Conservation (phyloP, 2,113 vertebrate genomes). For the Plecturocebus donacophilus region DNA sequence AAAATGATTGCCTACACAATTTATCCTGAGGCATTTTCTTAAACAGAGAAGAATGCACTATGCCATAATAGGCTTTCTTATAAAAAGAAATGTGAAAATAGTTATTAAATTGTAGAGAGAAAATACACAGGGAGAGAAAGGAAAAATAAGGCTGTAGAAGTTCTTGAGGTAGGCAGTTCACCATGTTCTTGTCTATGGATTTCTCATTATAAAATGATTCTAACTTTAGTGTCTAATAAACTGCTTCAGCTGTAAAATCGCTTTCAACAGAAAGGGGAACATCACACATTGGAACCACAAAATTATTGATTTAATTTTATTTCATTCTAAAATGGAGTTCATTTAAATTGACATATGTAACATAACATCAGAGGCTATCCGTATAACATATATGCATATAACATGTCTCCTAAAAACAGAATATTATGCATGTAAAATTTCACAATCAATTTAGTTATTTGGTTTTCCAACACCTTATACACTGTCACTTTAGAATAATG, state of each 20-base stretch:
- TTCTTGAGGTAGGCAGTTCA: neutral
- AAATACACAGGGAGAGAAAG: neutral
- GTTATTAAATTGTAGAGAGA: neutral
- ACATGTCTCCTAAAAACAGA: neutral
- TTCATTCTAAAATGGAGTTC: neutral
- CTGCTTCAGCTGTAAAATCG: neutral
- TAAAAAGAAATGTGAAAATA: neutral
- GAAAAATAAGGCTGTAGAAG: neutral
- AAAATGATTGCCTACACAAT: neutral
- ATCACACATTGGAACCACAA: neutral
- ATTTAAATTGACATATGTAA: neutral
- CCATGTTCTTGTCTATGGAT: neutral
- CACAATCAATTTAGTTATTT: neutral
- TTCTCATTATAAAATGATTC: neutral
- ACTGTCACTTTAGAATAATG: neutral
- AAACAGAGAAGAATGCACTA: neutral
- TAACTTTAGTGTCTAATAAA: neutral
- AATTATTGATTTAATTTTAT: neutral
- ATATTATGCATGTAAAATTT: neutral
- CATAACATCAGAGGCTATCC: neutral
- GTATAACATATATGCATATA: neutral
- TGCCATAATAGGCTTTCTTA: neutral
- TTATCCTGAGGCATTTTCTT: conserved; percentile 12
- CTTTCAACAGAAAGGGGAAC: neutral
- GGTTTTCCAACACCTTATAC: neutral